These are phyloP conservation scores for Eulemur rubriventer DNA, from an alignment of 2,797 vertebrate genomes.

Conservation along the genomic window DNA sequence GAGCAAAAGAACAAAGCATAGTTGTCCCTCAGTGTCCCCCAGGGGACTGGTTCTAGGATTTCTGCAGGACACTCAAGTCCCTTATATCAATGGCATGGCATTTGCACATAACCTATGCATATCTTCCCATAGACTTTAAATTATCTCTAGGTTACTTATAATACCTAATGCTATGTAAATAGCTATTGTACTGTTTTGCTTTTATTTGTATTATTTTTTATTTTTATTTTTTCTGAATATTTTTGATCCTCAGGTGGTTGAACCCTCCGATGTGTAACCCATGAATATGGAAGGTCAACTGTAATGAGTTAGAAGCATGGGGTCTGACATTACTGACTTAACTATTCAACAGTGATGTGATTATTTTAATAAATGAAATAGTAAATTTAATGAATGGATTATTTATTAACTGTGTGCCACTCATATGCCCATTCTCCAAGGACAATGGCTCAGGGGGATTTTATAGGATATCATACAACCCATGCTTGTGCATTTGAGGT, in stretches of 20 bases:
- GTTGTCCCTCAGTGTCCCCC: not conserved
- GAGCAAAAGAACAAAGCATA: not conserved
- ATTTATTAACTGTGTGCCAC: not conserved
- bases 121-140: not conserved
- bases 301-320: not conserved
- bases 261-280: not conserved
- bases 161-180: not conserved
- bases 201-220: not conserved
- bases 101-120: not conserved
- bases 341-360: not conserved
- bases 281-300: not conserved
- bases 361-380: constrained; percentile 16
- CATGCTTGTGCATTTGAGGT: not conserved
- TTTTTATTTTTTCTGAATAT: not conserved
- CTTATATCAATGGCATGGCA: not conserved
- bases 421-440: not conserved
- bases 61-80: not conserved
- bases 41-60: not conserved
- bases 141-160: not conserved
- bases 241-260: not conserved
- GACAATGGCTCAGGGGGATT: not conserved
- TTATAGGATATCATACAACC: not conserved
- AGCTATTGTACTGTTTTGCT: not conserved
- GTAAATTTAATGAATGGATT: not conserved
- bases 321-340: not conserved